Percentiles rank a stretch among this genome's conserved stretches.
Evolutionary conservation across 1,140 invertebrate species (phyloP).

Genomic region (Mycetomoellerius zeteki): DNA sequence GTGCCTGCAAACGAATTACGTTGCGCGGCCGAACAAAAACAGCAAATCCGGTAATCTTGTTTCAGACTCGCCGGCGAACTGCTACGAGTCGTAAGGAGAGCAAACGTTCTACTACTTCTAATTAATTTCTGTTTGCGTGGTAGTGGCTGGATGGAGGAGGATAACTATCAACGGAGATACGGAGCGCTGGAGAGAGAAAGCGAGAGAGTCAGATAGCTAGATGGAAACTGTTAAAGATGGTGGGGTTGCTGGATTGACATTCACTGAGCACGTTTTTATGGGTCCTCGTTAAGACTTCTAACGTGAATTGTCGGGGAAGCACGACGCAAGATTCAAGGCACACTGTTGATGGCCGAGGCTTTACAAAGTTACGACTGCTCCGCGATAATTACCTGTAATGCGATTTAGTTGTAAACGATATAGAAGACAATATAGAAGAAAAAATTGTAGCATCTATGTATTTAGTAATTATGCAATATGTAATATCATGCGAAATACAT

Average conservation of each 20-base stretch:
- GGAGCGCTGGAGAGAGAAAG: not conserved
- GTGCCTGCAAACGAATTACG: constrained; percentile 78
- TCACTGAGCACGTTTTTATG: constrained; percentile 69
- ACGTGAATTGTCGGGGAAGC: constrained; percentile 69
- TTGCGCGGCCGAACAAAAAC: constrained; percentile 76
- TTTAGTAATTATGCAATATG: not conserved
- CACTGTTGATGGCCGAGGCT: constrained; percentile 34
- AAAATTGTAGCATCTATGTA: not conserved
- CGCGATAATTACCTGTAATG: constrained; percentile 1
- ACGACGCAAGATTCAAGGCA: constrained; percentile 50
- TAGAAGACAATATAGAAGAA: not conserved
- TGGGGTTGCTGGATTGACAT: constrained; percentile 64
- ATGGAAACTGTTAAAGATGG: not conserved
- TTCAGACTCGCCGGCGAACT: constrained; percentile 71
- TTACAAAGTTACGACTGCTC: constrained; percentile 36
- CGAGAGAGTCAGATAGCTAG: constrained; percentile 17
- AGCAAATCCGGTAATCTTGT: constrained; percentile 79
- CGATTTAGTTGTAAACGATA: constrained; percentile 7
- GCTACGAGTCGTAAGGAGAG: constrained; percentile 68
- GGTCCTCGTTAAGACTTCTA: constrained; percentile 71
- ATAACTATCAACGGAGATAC: constrained; percentile 53
- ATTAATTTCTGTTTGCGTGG: constrained; percentile 81
- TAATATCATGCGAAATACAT: not conserved
- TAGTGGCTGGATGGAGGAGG: constrained; percentile 53
- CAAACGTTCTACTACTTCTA: constrained; percentile 77